phyloP scores from a whole-genome alignment of 2,888 invertebrate species.

The Rhopalosiphum nymphaeae region DNA sequence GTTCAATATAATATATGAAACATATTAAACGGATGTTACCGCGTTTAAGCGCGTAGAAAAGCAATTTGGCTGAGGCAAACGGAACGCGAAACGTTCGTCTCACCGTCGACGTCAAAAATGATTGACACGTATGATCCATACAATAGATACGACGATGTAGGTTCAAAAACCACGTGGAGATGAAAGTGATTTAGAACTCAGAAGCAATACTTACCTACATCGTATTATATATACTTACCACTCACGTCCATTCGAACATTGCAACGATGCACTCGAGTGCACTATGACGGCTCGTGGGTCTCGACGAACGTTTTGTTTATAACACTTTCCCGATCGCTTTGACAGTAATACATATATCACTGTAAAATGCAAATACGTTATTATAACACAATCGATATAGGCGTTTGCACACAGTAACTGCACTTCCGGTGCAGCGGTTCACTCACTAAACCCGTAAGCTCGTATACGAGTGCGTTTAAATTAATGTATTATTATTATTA shows the following conservation, averaged over 20 bases:
- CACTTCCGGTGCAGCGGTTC: neutral
- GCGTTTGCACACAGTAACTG: neutral
- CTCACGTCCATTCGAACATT: neutral
- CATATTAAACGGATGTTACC: neutral
- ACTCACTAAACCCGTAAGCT: neutral
- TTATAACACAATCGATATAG: neutral
- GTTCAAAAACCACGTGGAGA: neutral
- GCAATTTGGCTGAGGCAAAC: neutral
- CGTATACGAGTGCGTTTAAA: neutral
- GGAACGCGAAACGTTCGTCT: neutral
- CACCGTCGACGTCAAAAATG: neutral
- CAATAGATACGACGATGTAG: neutral
- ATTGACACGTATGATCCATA: neutral
- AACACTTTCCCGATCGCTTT: neutral
- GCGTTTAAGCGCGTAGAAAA: neutral
- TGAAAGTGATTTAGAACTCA: neutral
- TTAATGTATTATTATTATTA: neutral
- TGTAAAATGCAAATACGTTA: neutral
- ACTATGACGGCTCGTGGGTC: neutral
- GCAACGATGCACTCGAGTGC: slow-evolving; percentile 6
- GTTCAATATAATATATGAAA: neutral
- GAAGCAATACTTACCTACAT: neutral
- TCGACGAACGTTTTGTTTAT: neutral
- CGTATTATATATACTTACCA: neutral
- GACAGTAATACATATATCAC: neutral